Evolutionary conservation across 2,888 invertebrate genomes (phyloP).

Genomic region (Oligia fasciuncula): DNA sequence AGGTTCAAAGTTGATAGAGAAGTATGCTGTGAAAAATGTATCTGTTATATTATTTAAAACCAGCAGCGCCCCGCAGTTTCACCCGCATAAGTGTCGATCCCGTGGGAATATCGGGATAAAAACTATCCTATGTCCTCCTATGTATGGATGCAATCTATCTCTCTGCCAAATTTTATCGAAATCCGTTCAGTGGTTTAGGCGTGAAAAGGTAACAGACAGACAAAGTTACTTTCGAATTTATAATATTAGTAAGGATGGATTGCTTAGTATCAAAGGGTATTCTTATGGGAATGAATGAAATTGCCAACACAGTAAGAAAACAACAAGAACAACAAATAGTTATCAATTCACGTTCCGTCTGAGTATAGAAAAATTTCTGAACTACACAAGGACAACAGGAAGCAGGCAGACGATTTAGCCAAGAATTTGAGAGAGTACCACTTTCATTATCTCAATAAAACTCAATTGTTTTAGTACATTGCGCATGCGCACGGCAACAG

Average conservation of each 20-base stretch:
- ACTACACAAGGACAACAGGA: neutral
- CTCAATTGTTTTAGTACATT: constrained; percentile 67
- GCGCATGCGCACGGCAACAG: constrained; percentile 50
- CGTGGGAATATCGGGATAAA: too few species aligned
- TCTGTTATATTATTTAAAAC: neutral
- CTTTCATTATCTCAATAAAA: constrained; percentile 60
- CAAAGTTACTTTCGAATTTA: too few species aligned
- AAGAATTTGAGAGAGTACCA: constrained; percentile 18
- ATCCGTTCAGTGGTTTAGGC: too few species aligned
- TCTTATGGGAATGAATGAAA: neutral
- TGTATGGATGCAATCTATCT: too few species aligned
- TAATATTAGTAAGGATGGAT: too few species aligned
- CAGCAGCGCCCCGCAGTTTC: too few species aligned
- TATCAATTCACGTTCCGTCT: neutral
- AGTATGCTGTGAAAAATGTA: neutral
- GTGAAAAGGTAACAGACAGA: too few species aligned
- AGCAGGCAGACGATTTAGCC: neutral
- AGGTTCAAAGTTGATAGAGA: neutral
- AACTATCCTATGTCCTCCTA: too few species aligned
- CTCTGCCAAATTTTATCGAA: too few species aligned
- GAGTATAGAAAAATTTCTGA: neutral
- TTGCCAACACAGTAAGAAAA: neutral
- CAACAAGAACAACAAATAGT: too few species aligned
- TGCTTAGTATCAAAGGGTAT: neutral
- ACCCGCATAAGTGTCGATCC: too few species aligned